Evolutionary conservation across 2,888 invertebrate genomes (phyloP), one percentile per base, ranked within the genome.

Genomic region (Acanthopleura granulata): DNA sequence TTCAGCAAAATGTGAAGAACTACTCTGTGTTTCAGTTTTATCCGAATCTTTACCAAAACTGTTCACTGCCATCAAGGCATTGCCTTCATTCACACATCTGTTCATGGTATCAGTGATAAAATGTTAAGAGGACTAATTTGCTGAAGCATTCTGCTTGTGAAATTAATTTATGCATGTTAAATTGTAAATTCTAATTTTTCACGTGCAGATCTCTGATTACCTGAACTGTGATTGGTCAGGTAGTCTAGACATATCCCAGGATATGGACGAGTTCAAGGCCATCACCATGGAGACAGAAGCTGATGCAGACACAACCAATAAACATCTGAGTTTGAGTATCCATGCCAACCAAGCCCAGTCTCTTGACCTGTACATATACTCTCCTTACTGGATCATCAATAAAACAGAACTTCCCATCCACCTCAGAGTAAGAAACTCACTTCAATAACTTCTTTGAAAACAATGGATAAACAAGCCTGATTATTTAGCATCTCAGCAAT

Each of bases 181-280:
- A 40, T 40, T 6, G 9, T 9, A 3, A 40, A 6, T 9, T 40
- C 12, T 57, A 4, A 6, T 57, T 1, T 15, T 66, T 66, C 49
- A 16, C 66, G 85, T 84, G 29, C 80, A 93, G 92, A 91, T 93
- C 18, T 90, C 91, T 75, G 93, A 93, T 75, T 95, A 95, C 86
- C 91, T 94, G 82, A 93, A 93, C 0, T 89, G 93, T 72, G 93
- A 93, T 22, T 96, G 95, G 95, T 92, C 91, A 3, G 95, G 95
- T 0, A 92, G 91, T 72, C 93, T 95, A 74, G 94, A 93, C 66
- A 87, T 95, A 73, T 93, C 94, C 0, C 92, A 92, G 84, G 94
- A 90, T 79, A 90, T 94, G 77, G 94, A 93, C 57, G 91, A 91
- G 80, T 94, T 94, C 87, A 89, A 88, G 79, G 93, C 92, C 27